phyloP scores from a whole-genome alignment of 2,113 vertebrate genomes.

The Sorex araneus region DNA sequence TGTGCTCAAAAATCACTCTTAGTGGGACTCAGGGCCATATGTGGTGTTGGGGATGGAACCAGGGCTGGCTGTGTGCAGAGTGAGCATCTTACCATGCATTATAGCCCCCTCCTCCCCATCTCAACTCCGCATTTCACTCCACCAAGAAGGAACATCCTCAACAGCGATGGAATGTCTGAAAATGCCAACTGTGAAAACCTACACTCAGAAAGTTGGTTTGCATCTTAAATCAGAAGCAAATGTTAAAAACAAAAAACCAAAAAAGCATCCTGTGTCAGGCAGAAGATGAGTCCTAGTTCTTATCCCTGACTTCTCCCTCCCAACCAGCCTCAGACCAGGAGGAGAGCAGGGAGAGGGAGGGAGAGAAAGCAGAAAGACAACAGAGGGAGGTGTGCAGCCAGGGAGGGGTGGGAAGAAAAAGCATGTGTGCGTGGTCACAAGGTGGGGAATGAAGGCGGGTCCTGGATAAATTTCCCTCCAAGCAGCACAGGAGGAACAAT shows the following conservation, averaged over 20 bases:
- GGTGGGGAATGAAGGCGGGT: neutral
- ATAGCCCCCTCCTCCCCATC: neutral
- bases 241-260: neutral
- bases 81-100: too few relatives aligned
- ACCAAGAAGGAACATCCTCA: constrained; percentile 39
- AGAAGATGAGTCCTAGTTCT: neutral
- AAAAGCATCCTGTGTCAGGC: neutral
- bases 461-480: neutral
- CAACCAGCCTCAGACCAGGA: neutral
- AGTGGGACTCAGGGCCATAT: too few relatives aligned
- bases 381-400: neutral
- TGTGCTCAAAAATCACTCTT: too few relatives aligned
- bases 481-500: neutral
- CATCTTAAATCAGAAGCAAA: constrained; percentile 52
- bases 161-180: constrained; percentile 13
- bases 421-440: neutral
- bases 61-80: too few relatives aligned
- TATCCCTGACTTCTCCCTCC: neutral
- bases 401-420: neutral
- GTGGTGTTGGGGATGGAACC: too few relatives aligned
- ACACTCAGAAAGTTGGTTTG: neutral
- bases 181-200: constrained; percentile 28
- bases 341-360: accelerated
- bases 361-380: accelerated
- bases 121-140: neutral